Conservation (phyloP, 2,797 vertebrate species). For the Tauraco hartlaubi region DNA sequence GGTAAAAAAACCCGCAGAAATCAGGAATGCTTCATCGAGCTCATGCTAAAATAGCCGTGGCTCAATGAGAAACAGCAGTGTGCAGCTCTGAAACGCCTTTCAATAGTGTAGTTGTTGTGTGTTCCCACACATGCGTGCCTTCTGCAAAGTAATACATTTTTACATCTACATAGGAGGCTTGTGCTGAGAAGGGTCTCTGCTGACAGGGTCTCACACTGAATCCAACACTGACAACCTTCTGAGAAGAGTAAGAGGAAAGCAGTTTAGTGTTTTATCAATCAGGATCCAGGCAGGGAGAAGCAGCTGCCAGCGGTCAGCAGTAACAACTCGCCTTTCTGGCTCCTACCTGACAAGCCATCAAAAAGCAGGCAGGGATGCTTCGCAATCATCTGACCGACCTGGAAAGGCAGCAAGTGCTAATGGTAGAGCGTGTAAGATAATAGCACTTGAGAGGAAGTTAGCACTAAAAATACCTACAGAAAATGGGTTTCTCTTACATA, state of each 20-base stretch:
- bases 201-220: background rate
- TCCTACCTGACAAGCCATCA: constrained; percentile 57
- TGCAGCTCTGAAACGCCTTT: constrained; percentile 29
- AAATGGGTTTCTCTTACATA: constrained; percentile 75
- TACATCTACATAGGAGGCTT: constrained; percentile 3
- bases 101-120: constrained; percentile 43
- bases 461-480: constrained; percentile 76
- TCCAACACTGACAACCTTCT: background rate
- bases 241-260: background rate
- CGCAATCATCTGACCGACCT: constrained; percentile 70
- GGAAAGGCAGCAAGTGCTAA: constrained; percentile 70
- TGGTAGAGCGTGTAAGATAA: constrained; percentile 66
- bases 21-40: background rate
- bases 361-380: constrained; percentile 59
- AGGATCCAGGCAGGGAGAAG: background rate
- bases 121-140: constrained; percentile 54
- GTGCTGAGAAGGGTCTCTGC: constrained; percentile 35
- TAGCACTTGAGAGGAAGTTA: constrained; percentile 62
- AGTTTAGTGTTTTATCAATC: background rate
- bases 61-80: constrained; percentile 34
- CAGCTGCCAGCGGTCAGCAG: constrained; percentile 2
- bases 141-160: constrained; percentile 57
- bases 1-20: background rate
- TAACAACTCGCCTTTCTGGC: constrained; percentile 2
- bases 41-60: background rate